Evolutionary conservation across 2,113 vertebrate genomes (phyloP).

Genomic region (Grammomys dolichurus): DNA sequence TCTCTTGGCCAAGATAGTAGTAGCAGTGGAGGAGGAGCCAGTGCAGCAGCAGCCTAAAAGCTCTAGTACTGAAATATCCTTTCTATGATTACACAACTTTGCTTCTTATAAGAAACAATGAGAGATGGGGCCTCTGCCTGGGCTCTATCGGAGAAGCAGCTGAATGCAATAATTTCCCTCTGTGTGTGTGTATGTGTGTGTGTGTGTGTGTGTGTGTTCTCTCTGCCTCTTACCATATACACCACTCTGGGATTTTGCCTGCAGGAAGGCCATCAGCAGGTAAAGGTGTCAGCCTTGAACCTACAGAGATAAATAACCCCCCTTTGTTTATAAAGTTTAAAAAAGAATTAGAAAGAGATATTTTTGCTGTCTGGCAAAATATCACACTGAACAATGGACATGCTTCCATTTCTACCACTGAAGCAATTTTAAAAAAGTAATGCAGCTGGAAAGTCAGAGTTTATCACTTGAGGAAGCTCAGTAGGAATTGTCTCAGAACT

Average conservation of each 20-base stretch:
- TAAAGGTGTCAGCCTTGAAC: no score
- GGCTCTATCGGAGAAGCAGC: not conserved
- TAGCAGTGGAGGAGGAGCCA: not conserved
- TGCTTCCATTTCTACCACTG: not conserved
- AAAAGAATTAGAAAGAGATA: constrained; percentile 85
- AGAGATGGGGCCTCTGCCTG: not conserved
- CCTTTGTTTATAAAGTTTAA: no score
- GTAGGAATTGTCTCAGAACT: constrained; percentile 60
- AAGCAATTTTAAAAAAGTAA: constrained; percentile 55
- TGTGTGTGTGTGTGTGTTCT: no score
- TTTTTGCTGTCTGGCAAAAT: constrained; percentile 79
- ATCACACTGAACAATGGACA: not conserved
- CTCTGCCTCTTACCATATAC: no score
- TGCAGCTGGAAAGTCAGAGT: constrained; percentile 85
- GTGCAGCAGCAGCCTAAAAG: constrained; percentile 44
- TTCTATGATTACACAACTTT: constrained; percentile 84
- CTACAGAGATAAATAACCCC: no score
- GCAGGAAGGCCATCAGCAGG: no score
- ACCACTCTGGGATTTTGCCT: no score
- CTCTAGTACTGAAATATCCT: constrained; percentile 80
- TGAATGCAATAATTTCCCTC: not conserved
- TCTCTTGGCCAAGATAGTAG: constrained; percentile 32
- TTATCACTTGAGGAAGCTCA: constrained; percentile 52
- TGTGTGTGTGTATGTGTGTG: no score
- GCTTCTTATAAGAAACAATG: constrained; percentile 78